Evolutionary conservation across 2,113 vertebrate genomes (phyloP).

Genomic region (Peromyscus californicus): DNA sequence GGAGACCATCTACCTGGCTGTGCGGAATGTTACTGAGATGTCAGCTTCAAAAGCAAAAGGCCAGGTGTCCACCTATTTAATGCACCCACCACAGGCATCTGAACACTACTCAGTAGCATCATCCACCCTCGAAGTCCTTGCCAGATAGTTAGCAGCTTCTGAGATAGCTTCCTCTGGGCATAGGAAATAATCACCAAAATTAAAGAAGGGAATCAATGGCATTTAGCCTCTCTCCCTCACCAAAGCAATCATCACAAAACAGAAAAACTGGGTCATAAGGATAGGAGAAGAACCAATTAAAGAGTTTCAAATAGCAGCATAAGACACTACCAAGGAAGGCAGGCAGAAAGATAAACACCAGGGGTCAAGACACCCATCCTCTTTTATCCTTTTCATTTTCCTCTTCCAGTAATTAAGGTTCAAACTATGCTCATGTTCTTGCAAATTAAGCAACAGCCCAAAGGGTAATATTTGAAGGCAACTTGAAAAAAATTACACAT

Average conservation of each 20-base stretch:
- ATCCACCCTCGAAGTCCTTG: neutral
- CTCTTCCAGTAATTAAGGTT: constrained; percentile 63
- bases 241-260: constrained; percentile 55
- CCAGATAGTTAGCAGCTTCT: constrained; percentile 68
- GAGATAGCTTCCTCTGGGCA: constrained; percentile 60
- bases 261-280: constrained; percentile 64
- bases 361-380: constrained; percentile 51
- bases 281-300: constrained; percentile 64
- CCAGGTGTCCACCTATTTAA: constrained; percentile 38
- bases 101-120: constrained; percentile 23
- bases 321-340: neutral
- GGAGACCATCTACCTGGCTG: neutral
- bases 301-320: constrained; percentile 8
- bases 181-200: constrained; percentile 76
- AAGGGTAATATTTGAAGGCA: constrained; percentile 72
- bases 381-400: constrained; percentile 62
- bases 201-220: constrained; percentile 71
- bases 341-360: constrained; percentile 66
- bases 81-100: constrained; percentile 34
- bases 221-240: constrained; percentile 68
- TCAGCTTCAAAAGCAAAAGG: constrained; percentile 61
- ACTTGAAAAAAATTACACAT: neutral
- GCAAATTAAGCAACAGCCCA: constrained; percentile 66
- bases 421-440: constrained; percentile 55
- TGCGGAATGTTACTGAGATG: neutral